A percentile compares a stretch with the other conserved stretches of the same genome.
phyloP scores from a whole-genome alignment of 2,888 invertebrate species.

The Labia minor region DNA sequence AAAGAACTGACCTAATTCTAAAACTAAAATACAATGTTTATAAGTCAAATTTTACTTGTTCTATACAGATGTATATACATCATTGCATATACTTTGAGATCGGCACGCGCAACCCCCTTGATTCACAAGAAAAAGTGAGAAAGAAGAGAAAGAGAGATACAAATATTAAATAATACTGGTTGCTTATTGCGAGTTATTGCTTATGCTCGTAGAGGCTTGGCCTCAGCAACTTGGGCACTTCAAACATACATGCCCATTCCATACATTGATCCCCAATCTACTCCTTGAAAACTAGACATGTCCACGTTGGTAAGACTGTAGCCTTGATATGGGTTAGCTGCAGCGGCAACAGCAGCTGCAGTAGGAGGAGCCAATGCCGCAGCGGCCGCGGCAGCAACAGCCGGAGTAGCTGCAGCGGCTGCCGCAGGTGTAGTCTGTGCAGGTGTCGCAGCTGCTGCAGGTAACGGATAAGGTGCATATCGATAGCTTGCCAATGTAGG shows the following conservation, averaged over 20 bases:
- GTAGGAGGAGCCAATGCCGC: slow-evolving; percentile 48
- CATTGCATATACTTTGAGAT: not conserved
- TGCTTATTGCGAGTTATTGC: slow-evolving; percentile 46
- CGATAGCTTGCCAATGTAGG: slow-evolving; percentile 47
- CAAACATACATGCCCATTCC: slow-evolving; percentile 88
- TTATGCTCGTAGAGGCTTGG: slow-evolving; percentile 36
- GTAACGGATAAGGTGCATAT: slow-evolving; percentile 53
- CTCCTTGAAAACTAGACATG: slow-evolving; percentile 85
- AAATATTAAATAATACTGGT: slow-evolving; percentile 37
- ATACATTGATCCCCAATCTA: slow-evolving; percentile 86
- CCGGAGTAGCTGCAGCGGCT: slow-evolving; percentile 35
- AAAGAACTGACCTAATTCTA: slow-evolving; percentile 1
- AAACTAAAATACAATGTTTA: not conserved
- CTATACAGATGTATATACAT: too few species aligned
- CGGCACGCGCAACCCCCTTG: not conserved
- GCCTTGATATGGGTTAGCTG: slow-evolving; percentile 59
- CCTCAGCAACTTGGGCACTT: slow-evolving; percentile 33
- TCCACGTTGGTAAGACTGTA: slow-evolving; percentile 81
- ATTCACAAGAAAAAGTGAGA: not conserved
- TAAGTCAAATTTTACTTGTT: not conserved
- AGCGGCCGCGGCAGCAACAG: slow-evolving; percentile 41
- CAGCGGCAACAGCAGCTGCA: slow-evolving; percentile 43
- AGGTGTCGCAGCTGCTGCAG: slow-evolving; percentile 38
- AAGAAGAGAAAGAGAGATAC: slow-evolving; percentile 32
- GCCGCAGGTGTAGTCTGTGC: slow-evolving; percentile 38